Percentiles rank a stretch among this genome's conserved stretches.
Evolutionary conservation across 1,140 invertebrate genomes (phyloP).

Genomic region (Caenorhabditis inopinata): DNA sequence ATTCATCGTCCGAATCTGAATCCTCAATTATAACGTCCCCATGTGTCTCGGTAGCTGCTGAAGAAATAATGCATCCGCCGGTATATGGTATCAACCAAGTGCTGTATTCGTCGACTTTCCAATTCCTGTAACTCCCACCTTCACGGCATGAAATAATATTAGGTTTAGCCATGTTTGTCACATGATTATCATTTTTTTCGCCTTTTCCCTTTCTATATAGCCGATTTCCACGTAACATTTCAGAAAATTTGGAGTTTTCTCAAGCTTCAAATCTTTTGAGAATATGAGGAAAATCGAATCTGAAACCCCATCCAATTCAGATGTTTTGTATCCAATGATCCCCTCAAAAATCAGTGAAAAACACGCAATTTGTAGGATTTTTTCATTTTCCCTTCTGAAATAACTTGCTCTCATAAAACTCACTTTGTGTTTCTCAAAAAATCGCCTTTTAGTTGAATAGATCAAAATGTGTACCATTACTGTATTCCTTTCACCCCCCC

Average conservation of each 20-base stretch:
- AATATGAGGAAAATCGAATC: not conserved
- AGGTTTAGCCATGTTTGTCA: conserved; percentile 29
- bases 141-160: not conserved
- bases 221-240: no score
- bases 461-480: not conserved
- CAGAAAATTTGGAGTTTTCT: no score
- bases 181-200: conserved; percentile 24
- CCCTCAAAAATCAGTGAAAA: not conserved
- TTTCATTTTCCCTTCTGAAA: not conserved
- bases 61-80: not conserved
- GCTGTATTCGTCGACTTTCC: not conserved
- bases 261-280: no score
- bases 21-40: not conserved
- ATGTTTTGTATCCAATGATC: not conserved
- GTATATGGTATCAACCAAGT: not conserved
- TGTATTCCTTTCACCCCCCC: not conserved
- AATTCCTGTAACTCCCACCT: not conserved
- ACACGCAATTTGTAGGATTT: conserved; percentile 12
- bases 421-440: not conserved
- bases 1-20: not conserved
- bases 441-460: conserved; percentile 12
- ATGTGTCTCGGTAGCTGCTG: no score
- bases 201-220: not conserved
- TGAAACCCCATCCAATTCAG: not conserved
- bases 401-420: not conserved